Percentiles rank a stretch among this genome's conserved stretches.
Conservation (phyloP, 2,888 invertebrate genomes). For the Rutpela maculata region DNA sequence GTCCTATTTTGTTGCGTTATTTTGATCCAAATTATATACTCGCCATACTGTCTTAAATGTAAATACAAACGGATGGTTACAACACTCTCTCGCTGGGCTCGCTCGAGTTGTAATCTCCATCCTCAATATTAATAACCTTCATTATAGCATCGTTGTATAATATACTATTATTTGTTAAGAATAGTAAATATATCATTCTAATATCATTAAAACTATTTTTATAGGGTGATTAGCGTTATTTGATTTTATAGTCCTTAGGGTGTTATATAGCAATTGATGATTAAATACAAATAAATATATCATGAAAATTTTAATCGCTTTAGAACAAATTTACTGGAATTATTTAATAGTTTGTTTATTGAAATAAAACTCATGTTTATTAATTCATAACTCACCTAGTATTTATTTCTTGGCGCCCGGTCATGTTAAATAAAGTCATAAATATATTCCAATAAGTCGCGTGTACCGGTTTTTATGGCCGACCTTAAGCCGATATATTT, state of each 20-base stretch:
- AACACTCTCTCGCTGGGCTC: no score
- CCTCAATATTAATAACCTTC: no score
- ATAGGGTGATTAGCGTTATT: not conserved
- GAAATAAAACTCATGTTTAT: slow-evolving; percentile 33
- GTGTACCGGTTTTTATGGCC: not conserved
- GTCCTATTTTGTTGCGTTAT: no score
- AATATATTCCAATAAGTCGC: slow-evolving; percentile 9
- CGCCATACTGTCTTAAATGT: no score
- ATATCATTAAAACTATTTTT: not conserved
- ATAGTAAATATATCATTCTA: not conserved
- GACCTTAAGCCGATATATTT: slow-evolving; percentile 8
- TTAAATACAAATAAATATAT: not conserved
- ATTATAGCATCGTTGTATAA: no score
- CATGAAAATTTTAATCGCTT: slow-evolving; percentile 15
- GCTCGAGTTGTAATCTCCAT: no score
- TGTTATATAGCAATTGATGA: not conserved
- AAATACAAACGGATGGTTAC: no score
- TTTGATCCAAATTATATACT: no score
- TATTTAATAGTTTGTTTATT: slow-evolving; percentile 35
- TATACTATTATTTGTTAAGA: no score
- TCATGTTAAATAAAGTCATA: slow-evolving; percentile 18
- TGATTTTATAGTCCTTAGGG: not conserved
- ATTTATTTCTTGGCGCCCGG: slow-evolving; percentile 31
- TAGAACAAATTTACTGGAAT: slow-evolving; percentile 16
- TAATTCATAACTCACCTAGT: slow-evolving; percentile 31